These are phyloP conservation scores for Kryptolebias marmoratus DNA, from an alignment of 2,113 vertebrate genomes.

Conservation along the genomic window DNA sequence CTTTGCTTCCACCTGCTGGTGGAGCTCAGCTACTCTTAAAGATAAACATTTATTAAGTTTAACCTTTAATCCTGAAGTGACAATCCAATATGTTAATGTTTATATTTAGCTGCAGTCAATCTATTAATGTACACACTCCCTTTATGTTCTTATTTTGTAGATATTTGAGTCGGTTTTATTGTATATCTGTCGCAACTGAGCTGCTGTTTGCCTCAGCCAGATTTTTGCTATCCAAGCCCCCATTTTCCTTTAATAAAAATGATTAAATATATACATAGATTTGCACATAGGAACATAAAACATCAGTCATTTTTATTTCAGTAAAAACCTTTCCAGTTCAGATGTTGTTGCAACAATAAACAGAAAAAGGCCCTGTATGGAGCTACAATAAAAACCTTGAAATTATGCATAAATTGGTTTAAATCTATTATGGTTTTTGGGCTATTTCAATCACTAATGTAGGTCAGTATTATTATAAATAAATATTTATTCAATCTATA, in stretches of 20 bases:
- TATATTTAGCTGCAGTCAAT: not conserved
- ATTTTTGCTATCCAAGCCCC: not conserved
- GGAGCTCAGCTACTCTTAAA: not conserved
- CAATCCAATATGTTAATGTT: not conserved
- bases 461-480: too few species aligned
- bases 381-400: too few species aligned
- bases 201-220: too few species aligned
- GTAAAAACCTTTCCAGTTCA: not conserved
- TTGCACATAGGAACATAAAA: too few species aligned
- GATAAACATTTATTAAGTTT: not conserved
- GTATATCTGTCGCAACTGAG: too few species aligned
- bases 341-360: not conserved
- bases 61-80: not conserved
- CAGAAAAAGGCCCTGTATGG: too few species aligned
- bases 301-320: not conserved
- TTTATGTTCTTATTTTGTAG: not conserved
- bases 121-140: not conserved
- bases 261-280: not conserved
- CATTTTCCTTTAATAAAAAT: not conserved
- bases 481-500: too few species aligned
- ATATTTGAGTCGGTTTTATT: too few species aligned
- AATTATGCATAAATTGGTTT: too few species aligned
- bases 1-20: conserved; percentile 38
- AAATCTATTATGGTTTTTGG: too few species aligned
- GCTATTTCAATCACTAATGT: too few species aligned